These are phyloP conservation scores for Protonibea diacanthus DNA, from an alignment of 2,797 vertebrate genomes.

Conservation along the genomic window DNA sequence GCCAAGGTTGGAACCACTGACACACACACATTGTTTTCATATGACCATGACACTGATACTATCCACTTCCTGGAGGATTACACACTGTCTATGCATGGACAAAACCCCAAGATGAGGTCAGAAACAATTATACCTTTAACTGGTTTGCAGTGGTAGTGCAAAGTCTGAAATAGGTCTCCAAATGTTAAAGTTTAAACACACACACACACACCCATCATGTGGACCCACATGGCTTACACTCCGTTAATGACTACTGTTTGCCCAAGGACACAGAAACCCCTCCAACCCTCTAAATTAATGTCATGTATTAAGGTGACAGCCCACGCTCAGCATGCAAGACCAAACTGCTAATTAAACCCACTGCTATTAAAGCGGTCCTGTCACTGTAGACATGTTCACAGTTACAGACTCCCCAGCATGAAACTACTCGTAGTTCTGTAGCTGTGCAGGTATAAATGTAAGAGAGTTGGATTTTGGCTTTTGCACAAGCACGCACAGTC, in stretches of 20 bases:
- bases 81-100: background rate
- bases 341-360: slow-evolving; percentile 66
- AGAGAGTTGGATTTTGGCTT: background rate
- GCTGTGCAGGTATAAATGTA: slow-evolving; percentile 15
- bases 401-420: slow-evolving; percentile 18
- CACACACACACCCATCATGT: slow-evolving; percentile 25
- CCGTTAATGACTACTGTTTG: slow-evolving; percentile 50
- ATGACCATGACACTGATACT: background rate
- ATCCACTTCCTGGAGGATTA: background rate
- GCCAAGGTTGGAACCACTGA: slow-evolving; percentile 89
- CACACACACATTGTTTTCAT: too few relatives aligned
- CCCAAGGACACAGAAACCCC: slow-evolving; percentile 41
- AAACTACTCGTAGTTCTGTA: background rate
- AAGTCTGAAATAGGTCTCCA: slow-evolving; percentile 13
- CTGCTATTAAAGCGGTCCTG: slow-evolving; percentile 33
- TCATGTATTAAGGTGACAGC: slow-evolving; percentile 62
- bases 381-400: slow-evolving; percentile 22
- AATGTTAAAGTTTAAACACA: slow-evolving; percentile 14
- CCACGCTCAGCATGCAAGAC: slow-evolving; percentile 44
- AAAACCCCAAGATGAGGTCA: background rate
- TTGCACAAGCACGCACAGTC: background rate
- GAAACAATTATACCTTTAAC: background rate
- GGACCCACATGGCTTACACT: background rate
- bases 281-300: slow-evolving; percentile 56
- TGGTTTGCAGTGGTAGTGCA: background rate